These are phyloP conservation scores for Phylloscopus collybita DNA, from an alignment of 2,797 vertebrate species.

Conservation along the genomic window DNA sequence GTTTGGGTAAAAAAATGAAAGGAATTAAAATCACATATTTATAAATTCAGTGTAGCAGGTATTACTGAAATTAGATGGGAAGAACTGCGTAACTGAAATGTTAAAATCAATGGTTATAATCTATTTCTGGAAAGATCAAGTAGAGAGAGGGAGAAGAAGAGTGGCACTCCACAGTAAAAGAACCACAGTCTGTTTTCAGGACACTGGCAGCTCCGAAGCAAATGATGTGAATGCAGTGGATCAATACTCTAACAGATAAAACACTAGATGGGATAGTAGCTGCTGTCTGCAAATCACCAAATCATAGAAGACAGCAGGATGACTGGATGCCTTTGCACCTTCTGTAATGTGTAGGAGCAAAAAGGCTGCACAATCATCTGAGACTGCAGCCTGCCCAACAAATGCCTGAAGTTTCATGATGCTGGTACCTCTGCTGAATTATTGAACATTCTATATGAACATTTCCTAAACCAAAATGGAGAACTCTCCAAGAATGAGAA, in stretches of 20 bases:
- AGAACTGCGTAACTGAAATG: neutral
- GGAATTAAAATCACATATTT: neutral
- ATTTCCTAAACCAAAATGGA: neutral
- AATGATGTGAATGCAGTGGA: slow-evolving; percentile 19
- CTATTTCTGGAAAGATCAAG: slow-evolving; percentile 30
- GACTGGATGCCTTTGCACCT: slow-evolving; percentile 18
- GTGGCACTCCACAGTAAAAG: neutral
- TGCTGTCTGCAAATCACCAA: slow-evolving; percentile 51
- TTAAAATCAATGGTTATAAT: slow-evolving; percentile 29
- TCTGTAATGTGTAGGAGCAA: slow-evolving; percentile 1
- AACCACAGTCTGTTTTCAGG: neutral
- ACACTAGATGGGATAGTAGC: slow-evolving; percentile 31
- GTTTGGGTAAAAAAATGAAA: neutral
- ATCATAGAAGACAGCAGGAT: slow-evolving; percentile 20
- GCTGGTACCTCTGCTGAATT: neutral
- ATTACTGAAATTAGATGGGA: neutral
- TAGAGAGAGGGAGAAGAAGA: neutral
- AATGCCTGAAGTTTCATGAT: neutral
- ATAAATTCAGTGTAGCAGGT: neutral
- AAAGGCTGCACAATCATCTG: neutral
- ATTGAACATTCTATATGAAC: neutral
- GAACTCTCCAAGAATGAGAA: neutral
- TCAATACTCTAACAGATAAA: slow-evolving; percentile 51
- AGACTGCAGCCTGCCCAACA: neutral
- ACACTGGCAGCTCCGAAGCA: slow-evolving; percentile 17